A percentile compares a stretch with the other conserved stretches of the same genome.
Conservation (phyloP, 2,888 invertebrate genomes). For the Seira ritae region DNA sequence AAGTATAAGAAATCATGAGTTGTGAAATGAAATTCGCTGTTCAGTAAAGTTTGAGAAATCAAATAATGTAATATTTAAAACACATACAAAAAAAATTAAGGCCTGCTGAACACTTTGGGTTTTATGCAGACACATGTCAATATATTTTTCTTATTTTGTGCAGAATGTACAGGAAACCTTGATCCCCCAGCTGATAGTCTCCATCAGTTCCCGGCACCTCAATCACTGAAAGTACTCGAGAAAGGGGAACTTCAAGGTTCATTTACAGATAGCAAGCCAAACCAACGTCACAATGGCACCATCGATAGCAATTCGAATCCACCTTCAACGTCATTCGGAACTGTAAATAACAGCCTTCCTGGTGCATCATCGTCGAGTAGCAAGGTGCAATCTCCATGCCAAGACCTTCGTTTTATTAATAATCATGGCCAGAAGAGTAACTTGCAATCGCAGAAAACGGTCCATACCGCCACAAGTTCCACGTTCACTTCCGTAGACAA, state of each 20-base stretch:
- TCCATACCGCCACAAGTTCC: conserved; percentile 20
- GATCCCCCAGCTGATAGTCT: neutral
- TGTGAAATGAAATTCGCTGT: no score
- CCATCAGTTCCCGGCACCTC: neutral
- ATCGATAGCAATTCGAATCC: neutral
- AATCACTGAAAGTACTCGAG: neutral
- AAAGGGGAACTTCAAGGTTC: neutral
- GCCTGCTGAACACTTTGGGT: no score
- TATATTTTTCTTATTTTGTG: neutral
- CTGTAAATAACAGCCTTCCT: neutral
- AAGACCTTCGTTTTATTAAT: neutral
- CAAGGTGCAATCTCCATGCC: neutral
- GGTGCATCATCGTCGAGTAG: neutral
- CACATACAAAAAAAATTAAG: no score
- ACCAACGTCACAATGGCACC: neutral
- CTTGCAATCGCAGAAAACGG: conserved; percentile 13
- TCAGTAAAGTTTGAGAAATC: no score
- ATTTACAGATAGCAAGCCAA: neutral
- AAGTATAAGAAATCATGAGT: no score
- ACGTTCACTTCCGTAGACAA: conserved; percentile 47
- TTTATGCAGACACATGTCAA: no score
- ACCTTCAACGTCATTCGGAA: neutral
- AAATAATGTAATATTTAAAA: no score
- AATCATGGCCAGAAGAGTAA: neutral
- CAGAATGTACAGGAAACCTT: neutral